Conservation (phyloP, 1,140 invertebrate genomes). For the Battus philenor region DNA sequence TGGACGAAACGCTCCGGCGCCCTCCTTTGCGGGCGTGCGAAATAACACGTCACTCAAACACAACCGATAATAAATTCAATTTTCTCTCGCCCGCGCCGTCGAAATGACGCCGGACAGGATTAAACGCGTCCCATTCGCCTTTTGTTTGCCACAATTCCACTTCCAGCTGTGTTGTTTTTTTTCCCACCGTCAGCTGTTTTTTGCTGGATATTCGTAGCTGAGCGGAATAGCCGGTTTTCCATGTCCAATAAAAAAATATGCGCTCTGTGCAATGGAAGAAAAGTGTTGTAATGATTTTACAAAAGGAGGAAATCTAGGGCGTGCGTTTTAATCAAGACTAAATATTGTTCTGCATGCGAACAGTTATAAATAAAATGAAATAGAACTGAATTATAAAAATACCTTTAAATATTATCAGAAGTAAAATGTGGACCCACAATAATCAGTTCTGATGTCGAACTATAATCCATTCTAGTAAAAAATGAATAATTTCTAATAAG, state of each 20-base stretch:
- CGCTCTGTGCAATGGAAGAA: background rate
- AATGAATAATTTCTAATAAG: no score
- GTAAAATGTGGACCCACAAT: no score
- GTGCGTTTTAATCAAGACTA: no score
- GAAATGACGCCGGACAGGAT: slow-evolving; percentile 62
- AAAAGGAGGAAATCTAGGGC: no score
- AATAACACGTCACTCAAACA: slow-evolving; percentile 74
- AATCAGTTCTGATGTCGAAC: no score
- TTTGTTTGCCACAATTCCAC: slow-evolving; percentile 60
- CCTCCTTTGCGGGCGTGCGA: slow-evolving; percentile 58
- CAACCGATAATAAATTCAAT: slow-evolving; percentile 73
- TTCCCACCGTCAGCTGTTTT: slow-evolving; percentile 29
- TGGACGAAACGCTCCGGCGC: slow-evolving; percentile 45
- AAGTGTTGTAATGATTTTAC: background rate
- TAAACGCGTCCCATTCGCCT: slow-evolving; percentile 64
- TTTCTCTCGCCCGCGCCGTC: slow-evolving; percentile 50
- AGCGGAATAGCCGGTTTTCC: slow-evolving; percentile 8
- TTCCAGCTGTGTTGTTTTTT: slow-evolving; percentile 33
- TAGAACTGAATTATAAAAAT: no score
- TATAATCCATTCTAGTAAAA: no score
- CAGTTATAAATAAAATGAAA: no score
- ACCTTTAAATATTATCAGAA: no score
- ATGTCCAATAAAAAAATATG: slow-evolving; percentile 9
- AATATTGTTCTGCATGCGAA: no score
- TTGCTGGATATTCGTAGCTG: slow-evolving; percentile 7